phyloP scores from a whole-genome alignment of 1,140 invertebrate genomes.

The Drosophila teissieri region DNA sequence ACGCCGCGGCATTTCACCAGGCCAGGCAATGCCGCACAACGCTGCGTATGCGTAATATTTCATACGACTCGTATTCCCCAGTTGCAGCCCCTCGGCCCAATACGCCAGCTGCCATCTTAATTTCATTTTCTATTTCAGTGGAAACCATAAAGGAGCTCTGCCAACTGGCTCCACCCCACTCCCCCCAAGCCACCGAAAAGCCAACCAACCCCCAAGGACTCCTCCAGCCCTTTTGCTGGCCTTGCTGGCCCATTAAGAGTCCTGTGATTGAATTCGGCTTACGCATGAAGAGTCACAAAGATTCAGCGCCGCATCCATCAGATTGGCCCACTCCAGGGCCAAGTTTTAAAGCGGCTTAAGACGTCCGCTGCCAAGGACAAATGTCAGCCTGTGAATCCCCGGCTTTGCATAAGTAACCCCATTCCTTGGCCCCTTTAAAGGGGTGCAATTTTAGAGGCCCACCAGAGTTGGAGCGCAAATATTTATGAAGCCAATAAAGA shows the following conservation, averaged over 20 bases:
- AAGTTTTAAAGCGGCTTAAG: slow-evolving; percentile 65
- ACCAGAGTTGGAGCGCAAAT: slow-evolving; percentile 42
- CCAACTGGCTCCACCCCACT: too few species aligned
- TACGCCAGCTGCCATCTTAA: slow-evolving; percentile 47
- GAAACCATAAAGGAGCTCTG: slow-evolving; percentile 66
- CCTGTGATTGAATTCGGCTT: slow-evolving; percentile 77
- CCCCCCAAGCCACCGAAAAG: slow-evolving; percentile 8
- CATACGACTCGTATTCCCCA: slow-evolving; percentile 49
- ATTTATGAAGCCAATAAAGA: slow-evolving; percentile 77
- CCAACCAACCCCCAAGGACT: slow-evolving; percentile 7
- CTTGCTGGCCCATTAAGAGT: slow-evolving; percentile 39
- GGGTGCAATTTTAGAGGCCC: slow-evolving; percentile 3
- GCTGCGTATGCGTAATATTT: slow-evolving; percentile 72
- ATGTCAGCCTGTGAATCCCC: slow-evolving; percentile 25
- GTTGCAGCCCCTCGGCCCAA: slow-evolving; percentile 20
- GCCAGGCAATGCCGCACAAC: slow-evolving; percentile 21
- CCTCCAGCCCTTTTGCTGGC: slow-evolving; percentile 4
- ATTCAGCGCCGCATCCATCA: slow-evolving; percentile 62
- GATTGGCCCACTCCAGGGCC: slow-evolving; percentile 19
- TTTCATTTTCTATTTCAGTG: slow-evolving; percentile 57
- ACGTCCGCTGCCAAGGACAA: slow-evolving; percentile 74
- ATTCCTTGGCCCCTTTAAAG: slow-evolving; percentile 19
- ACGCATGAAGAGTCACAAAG: slow-evolving; percentile 70
- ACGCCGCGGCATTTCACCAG: slow-evolving; percentile 43
- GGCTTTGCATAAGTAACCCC: slow-evolving; percentile 59